Base-by-base conservation (phyloP, 2,888 invertebrate species). In the Heterodera filipjevi region DNA sequence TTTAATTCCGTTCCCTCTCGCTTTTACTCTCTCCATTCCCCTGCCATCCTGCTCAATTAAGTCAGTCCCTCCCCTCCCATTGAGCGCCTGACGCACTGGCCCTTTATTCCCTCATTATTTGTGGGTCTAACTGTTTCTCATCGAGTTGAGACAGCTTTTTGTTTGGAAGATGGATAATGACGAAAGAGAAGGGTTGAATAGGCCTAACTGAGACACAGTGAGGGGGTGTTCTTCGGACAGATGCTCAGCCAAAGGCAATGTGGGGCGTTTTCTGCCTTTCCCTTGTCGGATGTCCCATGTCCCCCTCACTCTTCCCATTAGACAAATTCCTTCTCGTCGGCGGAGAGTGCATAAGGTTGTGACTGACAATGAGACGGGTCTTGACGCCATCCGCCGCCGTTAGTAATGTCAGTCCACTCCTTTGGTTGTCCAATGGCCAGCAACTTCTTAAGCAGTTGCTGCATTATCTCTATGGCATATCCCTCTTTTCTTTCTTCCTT, bases 31-130 rank as follows among this genome's bases (percentile, higher is more conserved):
- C 14, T 32, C 27, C 27, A 12, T 3, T n/a, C 22, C 66, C 27
- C 27, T 6, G 3, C 64, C 22, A 27, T 27, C 12, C 10, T 12
- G 68, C 68, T 68, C 68, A 68, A 68, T 68, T 68, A 68, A 68
- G 68, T 27, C 59, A 59, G 35, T 32, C 35, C 33, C 19, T 19
- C 68, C 33, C 33, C 33, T 22, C 35, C 66, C 33, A 6, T 33
- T 68, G 68, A 35, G 68, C 68, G 68, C 68, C 22, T 68, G 68
- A 35, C 68, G 68, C 68, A 35, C 68, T 32, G 22, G 33, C 16
- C n/a, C 68, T 33, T 68, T 68, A 68, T 68, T 68, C 68, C 33
- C 68, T 68, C 68, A 68, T 68, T 68, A 68, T 16, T 12, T 35
- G 68, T 33, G 33, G 68, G 68, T n/a, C 68, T 68, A 68, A 33